Percentiles rank a stretch among this genome's conserved stretches.
Evolutionary conservation across 2,797 vertebrate genomes (phyloP).

Genomic region (Coregonus suidteri): DNA sequence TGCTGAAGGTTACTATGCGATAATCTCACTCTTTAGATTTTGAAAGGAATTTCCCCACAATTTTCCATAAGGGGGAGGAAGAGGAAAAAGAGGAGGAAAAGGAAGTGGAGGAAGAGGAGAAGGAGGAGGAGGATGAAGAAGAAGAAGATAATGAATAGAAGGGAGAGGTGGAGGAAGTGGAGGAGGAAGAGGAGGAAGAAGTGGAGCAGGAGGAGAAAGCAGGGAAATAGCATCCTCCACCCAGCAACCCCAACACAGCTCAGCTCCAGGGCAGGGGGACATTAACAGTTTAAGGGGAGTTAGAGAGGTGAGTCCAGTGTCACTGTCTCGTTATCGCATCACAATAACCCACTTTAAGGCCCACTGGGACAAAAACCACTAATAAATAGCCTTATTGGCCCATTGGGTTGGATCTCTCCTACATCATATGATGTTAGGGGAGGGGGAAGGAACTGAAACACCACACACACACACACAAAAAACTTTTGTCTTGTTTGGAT

Average conservation of each 20-base stretch:
- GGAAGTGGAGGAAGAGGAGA: background rate
- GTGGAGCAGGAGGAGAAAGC: too few relatives aligned
- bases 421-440: slow-evolving; percentile 1
- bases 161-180: background rate
- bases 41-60: background rate
- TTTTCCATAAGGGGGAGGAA: background rate
- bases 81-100: background rate
- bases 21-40: background rate
- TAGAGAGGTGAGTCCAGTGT: slow-evolving; percentile 75
- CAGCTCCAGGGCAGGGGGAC: slow-evolving; percentile 40
- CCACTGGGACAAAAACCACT: slow-evolving; percentile 6
- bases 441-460: background rate
- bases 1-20: background rate
- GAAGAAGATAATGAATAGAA: background rate
- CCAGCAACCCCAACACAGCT: slow-evolving; percentile 24
- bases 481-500: too few relatives aligned
- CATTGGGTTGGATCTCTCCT: slow-evolving; percentile 16
- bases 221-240: slow-evolving; percentile 31
- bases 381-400: slow-evolving; percentile 44
- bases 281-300: slow-evolving; percentile 60
- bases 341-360: slow-evolving; percentile 40
- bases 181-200: too few relatives aligned
- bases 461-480: too few relatives aligned
- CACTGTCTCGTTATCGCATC: slow-evolving; percentile 61
- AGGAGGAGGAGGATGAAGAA: slow-evolving; percentile 7